Percentiles rank a stretch among this genome's conserved stretches.
These are phyloP conservation scores for Pocillopora damicornis DNA, from an alignment of 64 coral and sea anemone genomes.

Conservation along the genomic window DNA sequence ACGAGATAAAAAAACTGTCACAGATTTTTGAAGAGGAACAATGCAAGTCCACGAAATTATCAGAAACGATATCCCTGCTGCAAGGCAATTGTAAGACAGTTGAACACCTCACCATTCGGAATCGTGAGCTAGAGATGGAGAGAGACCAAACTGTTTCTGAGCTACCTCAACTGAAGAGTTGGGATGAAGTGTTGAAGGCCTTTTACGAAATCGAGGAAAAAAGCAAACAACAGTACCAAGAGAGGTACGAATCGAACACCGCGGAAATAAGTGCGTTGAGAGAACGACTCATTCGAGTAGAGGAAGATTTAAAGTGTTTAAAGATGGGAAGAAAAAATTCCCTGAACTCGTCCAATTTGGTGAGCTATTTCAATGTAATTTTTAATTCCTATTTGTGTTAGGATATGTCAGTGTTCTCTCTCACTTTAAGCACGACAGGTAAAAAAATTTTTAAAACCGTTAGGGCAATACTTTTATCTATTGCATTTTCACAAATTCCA, in stretches of 20 bases:
- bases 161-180: constrained; percentile 58
- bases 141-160: constrained; percentile 46
- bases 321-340: constrained; percentile 10
- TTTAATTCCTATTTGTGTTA: background rate
- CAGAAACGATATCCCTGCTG: constrained; percentile 34
- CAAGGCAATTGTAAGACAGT: constrained; percentile 43
- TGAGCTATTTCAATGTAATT: background rate
- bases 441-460: no score
- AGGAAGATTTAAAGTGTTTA: constrained; percentile 14
- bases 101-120: constrained; percentile 30
- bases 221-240: constrained; percentile 50
- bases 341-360: background rate
- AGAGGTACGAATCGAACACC: constrained; percentile 47
- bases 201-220: constrained; percentile 66
- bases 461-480: no score
- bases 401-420: background rate
- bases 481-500: no score
- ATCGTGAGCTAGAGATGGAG: constrained; percentile 51
- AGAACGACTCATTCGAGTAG: constrained; percentile 25
- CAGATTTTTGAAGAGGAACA: constrained; percentile 53
- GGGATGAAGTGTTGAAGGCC: constrained; percentile 76
- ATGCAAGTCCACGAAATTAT: constrained; percentile 53
- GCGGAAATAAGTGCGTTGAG: constrained; percentile 52
- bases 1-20: constrained; percentile 50
- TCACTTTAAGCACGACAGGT: no score